Conservation (phyloP, 2,888 invertebrate species). For the Lymantria monacha region DNA sequence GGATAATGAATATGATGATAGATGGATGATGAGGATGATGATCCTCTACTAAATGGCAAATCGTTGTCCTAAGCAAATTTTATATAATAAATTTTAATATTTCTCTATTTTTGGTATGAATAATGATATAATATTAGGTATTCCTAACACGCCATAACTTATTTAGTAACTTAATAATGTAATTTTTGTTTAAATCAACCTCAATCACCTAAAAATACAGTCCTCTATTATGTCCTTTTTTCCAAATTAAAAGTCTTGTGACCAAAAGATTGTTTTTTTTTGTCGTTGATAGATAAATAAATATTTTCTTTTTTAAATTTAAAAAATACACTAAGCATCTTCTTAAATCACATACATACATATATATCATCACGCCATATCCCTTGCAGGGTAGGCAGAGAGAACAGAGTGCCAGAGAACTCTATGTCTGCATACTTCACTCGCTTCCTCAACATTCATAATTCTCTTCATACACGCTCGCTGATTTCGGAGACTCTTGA, state of each 20-base stretch:
- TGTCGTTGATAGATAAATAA: conserved; percentile 5
- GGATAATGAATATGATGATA: too few relatives aligned
- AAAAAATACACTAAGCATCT: too few relatives aligned
- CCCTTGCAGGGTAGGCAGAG: too few relatives aligned
- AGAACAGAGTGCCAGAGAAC: too few relatives aligned
- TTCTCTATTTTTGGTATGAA: conserved; percentile 7
- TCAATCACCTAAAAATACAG: conserved; percentile 8
- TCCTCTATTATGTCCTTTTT: conserved; percentile 12
- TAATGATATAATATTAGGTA: conserved; percentile 4
- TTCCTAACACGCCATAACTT: conserved; percentile 6
- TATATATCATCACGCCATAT: too few relatives aligned
- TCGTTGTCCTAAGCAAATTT: conserved; percentile 14
- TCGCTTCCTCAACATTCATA: too few relatives aligned
- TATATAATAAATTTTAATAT: conserved; percentile 2
- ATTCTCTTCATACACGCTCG: too few relatives aligned
- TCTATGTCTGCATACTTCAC: too few relatives aligned
- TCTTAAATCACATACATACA: too few relatives aligned
- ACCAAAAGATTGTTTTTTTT: conserved; percentile 9
- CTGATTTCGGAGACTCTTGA: too few relatives aligned
- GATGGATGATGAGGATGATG: too few relatives aligned
- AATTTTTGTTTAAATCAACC: conserved; percentile 4
- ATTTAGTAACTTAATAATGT: conserved; percentile 3
- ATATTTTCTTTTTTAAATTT: conserved; percentile 3
- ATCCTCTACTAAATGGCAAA: conserved; percentile 16
- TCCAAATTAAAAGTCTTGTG: conserved; percentile 5